Evolutionary conservation across 2,888 invertebrate species (phyloP), one percentile per base, ranked within the genome.

Genomic region (Hipparchia semele): DNA sequence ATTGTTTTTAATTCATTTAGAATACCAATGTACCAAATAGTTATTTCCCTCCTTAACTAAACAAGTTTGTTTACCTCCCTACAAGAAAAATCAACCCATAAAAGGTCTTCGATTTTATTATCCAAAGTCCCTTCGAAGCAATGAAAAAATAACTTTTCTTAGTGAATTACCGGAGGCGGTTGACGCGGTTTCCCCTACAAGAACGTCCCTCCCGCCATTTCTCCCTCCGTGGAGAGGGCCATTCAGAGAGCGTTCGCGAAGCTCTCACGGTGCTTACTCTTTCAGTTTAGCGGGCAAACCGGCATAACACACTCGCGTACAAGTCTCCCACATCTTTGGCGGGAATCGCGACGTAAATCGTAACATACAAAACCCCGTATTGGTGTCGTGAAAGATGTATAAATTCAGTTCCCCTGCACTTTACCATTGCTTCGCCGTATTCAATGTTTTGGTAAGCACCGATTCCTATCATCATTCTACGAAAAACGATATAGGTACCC

Each of bases 61-160:
- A 39, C 39, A 39, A 39, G 39, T 39, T 39, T 2, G 58, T 58
- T 8, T 9, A 58, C 9, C 7, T 5, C 2, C 39, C 39, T 39
- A 39, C 39, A 39, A 39, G 39, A 39, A 39, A 39, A 49, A 9
- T 45, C 13, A 13, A 0, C 12, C 45, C 8, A 13, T 13, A 39
- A 60, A 60, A 62, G 13, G 13, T 62, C 46, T 62, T 46, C 62
- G 13, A 33, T 51, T 65, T 64, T 65, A 51, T 12, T 49, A 51
- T 23, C 64, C 33, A 10, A 51, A n/a, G 53, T 53, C 65, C 65
- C 51, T 65, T 45, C 67, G 84, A 84, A 82, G 84, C 87, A 84
- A 86, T 90, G 88, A 85, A 87, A 89, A 91, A 91, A 92, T 92
- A 92, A 92, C 88, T 91, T 93, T 93, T 93, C 92, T 93, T 93